Percentiles rank a stretch among this genome's conserved stretches.
These are phyloP conservation scores for Apolygus lucorum DNA, from an alignment of 1,140 invertebrate genomes.

Conservation along the genomic window DNA sequence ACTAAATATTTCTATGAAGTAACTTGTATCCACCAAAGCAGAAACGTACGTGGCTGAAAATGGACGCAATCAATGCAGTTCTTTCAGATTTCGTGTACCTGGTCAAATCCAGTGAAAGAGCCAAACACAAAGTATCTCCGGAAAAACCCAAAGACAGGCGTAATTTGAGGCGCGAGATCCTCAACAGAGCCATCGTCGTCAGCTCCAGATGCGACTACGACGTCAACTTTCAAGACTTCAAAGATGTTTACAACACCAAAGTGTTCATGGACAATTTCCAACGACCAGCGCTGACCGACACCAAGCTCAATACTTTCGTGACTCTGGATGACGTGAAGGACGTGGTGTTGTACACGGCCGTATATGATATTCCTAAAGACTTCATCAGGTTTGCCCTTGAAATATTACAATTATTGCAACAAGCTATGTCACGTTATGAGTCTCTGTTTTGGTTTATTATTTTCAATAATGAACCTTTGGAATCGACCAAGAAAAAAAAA, in stretches of 20 bases:
- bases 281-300: background rate
- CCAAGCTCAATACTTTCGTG: background rate
- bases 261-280: constrained; percentile 3
- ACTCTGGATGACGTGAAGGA: constrained; percentile 3
- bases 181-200: background rate
- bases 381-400: background rate
- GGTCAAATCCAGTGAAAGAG: background rate
- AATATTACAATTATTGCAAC: too few relatives aligned
- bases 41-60: too few relatives aligned
- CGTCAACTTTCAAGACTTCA: constrained; percentile 2
- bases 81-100: background rate
- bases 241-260: constrained; percentile 1
- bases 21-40: too few relatives aligned
- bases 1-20: too few relatives aligned
- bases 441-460: too few relatives aligned
- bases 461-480: too few relatives aligned
- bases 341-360: constrained; percentile 4
- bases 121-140: background rate
- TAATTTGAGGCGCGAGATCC: background rate
- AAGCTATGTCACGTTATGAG: too few relatives aligned
- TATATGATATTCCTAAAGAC: background rate
- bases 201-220: background rate
- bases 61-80: background rate
- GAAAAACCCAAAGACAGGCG: background rate
- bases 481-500: too few relatives aligned